Evolutionary conservation across 2,888 invertebrate genomes (phyloP).

Genomic region (Callosobruchus maculatus): DNA sequence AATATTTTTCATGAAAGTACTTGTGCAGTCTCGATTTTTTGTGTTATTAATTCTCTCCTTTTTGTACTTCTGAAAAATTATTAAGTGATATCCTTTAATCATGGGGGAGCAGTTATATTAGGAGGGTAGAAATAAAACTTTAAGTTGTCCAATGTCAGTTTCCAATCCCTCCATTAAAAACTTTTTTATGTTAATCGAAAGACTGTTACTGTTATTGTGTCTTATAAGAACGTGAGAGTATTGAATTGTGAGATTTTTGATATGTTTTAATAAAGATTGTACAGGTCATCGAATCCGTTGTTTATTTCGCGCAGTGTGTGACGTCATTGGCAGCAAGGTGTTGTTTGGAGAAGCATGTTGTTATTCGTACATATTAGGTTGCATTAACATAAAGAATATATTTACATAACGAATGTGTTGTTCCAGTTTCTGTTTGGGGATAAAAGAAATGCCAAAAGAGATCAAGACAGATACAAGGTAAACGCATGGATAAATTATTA

Average conservation of each 20-base stretch:
- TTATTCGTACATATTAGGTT: not conserved
- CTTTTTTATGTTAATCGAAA: too few relatives aligned
- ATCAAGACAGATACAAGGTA: conserved; percentile 10
- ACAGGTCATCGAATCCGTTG: not conserved
- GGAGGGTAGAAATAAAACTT: too few relatives aligned
- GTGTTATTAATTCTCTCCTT: too few relatives aligned
- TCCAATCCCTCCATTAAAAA: too few relatives aligned
- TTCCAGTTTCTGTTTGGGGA: conserved; percentile 23
- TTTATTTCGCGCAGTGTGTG: not conserved
- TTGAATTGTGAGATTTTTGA: not conserved
- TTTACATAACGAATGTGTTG: conserved; percentile 5
- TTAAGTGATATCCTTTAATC: too few relatives aligned
- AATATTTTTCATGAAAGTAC: too few relatives aligned
- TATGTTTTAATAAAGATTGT: not conserved
- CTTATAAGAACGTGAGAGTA: too few relatives aligned
- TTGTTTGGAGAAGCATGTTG: not conserved
- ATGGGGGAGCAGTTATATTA: too few relatives aligned
- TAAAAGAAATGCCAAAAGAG: conserved; percentile 13
- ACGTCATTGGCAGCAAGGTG: not conserved
- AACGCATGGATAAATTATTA: conserved; percentile 6
- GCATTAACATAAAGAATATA: conserved; percentile 5
- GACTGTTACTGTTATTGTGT: too few relatives aligned
- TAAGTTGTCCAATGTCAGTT: too few relatives aligned
- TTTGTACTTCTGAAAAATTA: too few relatives aligned
- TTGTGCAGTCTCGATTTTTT: too few relatives aligned